A percentile compares a stretch with the other conserved stretches of the same genome.
phyloP scores from a whole-genome alignment of 2,888 invertebrate genomes.

The Synergus gifuensis region DNA sequence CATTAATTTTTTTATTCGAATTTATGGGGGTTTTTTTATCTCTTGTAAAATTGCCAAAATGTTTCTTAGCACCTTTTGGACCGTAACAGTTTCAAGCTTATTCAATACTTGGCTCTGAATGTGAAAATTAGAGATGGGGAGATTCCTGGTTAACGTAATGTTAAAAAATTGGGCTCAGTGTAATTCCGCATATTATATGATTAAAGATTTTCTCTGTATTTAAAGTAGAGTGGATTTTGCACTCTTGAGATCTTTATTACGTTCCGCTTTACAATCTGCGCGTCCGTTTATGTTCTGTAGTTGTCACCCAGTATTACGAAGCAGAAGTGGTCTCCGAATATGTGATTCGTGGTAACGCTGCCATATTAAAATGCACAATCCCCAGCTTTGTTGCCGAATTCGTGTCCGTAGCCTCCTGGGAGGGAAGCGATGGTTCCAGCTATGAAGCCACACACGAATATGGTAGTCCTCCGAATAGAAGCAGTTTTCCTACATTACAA shows the following conservation, averaged over 20 bases:
- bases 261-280: constrained; percentile 24
- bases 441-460: constrained; percentile 86
- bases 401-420: constrained; percentile 92
- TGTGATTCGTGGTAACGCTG: constrained; percentile 92
- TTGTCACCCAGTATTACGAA: constrained; percentile 93
- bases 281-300: constrained; percentile 77
- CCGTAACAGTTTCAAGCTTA: not conserved
- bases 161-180: not conserved
- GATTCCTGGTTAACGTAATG: not conserved
- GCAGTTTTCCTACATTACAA: too few relatives aligned
- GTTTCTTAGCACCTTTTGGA: too few relatives aligned
- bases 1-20: too few relatives aligned
- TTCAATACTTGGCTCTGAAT: not conserved
- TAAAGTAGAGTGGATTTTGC: too few relatives aligned
- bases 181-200: not conserved
- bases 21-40: too few relatives aligned
- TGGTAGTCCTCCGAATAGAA: constrained; percentile 80
- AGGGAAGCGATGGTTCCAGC: constrained; percentile 83
- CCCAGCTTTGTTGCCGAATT: constrained; percentile 95
- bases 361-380: constrained; percentile 92
- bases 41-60: too few relatives aligned
- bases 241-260: not conserved
- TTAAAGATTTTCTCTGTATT: too few relatives aligned
- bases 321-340: constrained; percentile 94
- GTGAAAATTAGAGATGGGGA: not conserved